phyloP scores from a whole-genome alignment of 2,888 invertebrate genomes.

The Oxytorus armatus region DNA sequence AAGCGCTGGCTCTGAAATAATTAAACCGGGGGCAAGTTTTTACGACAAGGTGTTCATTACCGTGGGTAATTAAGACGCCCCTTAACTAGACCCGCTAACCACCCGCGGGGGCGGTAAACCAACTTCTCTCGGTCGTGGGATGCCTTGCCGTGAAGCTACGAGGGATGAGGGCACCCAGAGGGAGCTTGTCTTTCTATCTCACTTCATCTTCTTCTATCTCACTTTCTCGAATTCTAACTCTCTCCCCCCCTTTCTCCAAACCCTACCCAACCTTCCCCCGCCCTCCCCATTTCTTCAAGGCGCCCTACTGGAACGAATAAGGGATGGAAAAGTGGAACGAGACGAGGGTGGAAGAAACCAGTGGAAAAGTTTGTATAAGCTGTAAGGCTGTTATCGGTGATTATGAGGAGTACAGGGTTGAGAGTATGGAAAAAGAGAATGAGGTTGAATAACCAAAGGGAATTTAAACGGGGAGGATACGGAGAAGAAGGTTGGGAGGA shows the following conservation, averaged over 20 bases:
- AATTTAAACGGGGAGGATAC: too few relatives aligned
- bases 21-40: slow-evolving; percentile 84
- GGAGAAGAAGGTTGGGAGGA: too few relatives aligned
- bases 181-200: slow-evolving; percentile 61
- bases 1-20: slow-evolving; percentile 80
- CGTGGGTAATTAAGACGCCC: slow-evolving; percentile 85
- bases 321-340: slow-evolving; percentile 62
- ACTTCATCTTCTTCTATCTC: slow-evolving; percentile 50
- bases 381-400: slow-evolving; percentile 81
- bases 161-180: slow-evolving; percentile 51
- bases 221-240: slow-evolving; percentile 56
- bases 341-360: slow-evolving; percentile 49
- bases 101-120: slow-evolving; percentile 84
- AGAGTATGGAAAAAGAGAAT: slow-evolving; percentile 29
- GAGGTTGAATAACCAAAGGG: slow-evolving; percentile 16
- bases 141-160: slow-evolving; percentile 61
- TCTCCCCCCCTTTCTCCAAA: background rate
- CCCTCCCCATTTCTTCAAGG: background rate
- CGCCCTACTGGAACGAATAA: slow-evolving; percentile 44
- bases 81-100: slow-evolving; percentile 84
- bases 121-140: slow-evolving; percentile 80
- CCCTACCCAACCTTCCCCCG: slow-evolving; percentile 14
- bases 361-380: slow-evolving; percentile 80
- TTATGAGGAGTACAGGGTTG: slow-evolving; percentile 74
- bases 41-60: slow-evolving; percentile 85